Evolutionary conservation across 35 echinoderm and acorn worm species (phyloP), one percentile per base, ranked within the genome.

Genomic region (Hemicentrotus pulcherrimus): DNA sequence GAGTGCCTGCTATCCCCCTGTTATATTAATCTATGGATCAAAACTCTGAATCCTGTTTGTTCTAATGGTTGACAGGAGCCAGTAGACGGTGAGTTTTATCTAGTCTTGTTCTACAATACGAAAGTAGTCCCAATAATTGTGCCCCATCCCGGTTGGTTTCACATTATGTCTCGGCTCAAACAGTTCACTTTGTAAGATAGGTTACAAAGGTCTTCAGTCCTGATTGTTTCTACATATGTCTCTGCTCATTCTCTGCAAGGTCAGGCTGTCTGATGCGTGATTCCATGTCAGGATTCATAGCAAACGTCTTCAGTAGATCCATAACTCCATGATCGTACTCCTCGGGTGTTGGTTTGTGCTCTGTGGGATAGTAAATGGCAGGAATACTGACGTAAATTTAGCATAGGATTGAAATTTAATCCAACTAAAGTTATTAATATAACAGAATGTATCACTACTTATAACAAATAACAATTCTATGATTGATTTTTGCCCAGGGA

Each of bases 231-330:
- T 88, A 95, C 10, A 22, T 48, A 24, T 96, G 31, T 55, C 95
- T 86, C 50, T 55, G 55, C 48, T 96, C 95, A 31, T 92, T 94
- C 61, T 96, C 93, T 59, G 95, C 86, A 31, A 99, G 94, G 86
- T 97, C 95, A 28, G 98, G 98, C 47, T 99, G 98, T 95, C 95
- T 97, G 35, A 97, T 91, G 86, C 98, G 94, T 46, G 97, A 97
- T 94, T 99, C 98, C 96, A 97, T 97, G 41, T 99, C 95, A 24
- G 92, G 89, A 94, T 99, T 99, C 28, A 61, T 96, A 0, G 96
- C 98, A 95, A 95, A 95, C 86, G 96, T 86, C 92, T 99, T 96
- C 14, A 99, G 88, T 6, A 97, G 85, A 86, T 97, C 95, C 98
- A 99, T 99, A 30, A 99, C 96, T 70, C 96, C 97, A 95, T 91